Percentiles rank a stretch among this genome's conserved stretches.
Conservation (phyloP, 2,113 vertebrate species). For the Xyliphius kryptos region DNA sequence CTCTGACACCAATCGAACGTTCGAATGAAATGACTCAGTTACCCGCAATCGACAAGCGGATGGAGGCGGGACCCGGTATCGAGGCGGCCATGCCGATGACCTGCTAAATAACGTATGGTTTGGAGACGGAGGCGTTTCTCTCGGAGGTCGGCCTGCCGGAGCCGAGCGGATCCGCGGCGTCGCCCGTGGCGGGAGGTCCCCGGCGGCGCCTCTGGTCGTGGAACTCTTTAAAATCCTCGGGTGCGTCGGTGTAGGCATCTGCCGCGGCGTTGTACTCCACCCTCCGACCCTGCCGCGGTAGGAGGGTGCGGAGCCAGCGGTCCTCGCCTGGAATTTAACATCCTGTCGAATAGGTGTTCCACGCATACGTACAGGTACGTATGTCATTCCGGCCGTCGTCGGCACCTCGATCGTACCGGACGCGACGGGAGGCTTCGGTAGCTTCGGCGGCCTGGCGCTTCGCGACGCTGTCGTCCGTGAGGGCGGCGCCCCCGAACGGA, state of each 20-base stretch:
- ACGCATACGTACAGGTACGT: too few species aligned
- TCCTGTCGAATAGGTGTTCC: too few species aligned
- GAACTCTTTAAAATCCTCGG: constrained; percentile 75
- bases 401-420: constrained; percentile 76
- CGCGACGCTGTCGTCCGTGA: constrained; percentile 74
- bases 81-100: constrained; percentile 70
- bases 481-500: constrained; percentile 66
- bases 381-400: too few species aligned
- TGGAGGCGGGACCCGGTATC: constrained; percentile 72
- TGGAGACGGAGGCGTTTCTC: constrained; percentile 69
- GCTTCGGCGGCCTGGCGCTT: constrained; percentile 70
- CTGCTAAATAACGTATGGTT: constrained; percentile 70
- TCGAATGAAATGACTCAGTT: too few species aligned
- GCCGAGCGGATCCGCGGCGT: constrained; percentile 69
- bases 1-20: too few species aligned
- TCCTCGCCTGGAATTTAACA: constrained; percentile 68
- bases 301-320: constrained; percentile 74
- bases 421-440: constrained; percentile 59
- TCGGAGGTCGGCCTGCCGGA: constrained; percentile 64
- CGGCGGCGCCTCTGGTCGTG: constrained; percentile 74
- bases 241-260: constrained; percentile 73
- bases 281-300: constrained; percentile 73
- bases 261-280: constrained; percentile 76
- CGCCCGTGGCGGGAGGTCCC: constrained; percentile 74
- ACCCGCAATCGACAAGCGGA: constrained; percentile 75